phyloP scores from a whole-genome alignment of 2,888 invertebrate species.

The Polydrusus cervinus region DNA sequence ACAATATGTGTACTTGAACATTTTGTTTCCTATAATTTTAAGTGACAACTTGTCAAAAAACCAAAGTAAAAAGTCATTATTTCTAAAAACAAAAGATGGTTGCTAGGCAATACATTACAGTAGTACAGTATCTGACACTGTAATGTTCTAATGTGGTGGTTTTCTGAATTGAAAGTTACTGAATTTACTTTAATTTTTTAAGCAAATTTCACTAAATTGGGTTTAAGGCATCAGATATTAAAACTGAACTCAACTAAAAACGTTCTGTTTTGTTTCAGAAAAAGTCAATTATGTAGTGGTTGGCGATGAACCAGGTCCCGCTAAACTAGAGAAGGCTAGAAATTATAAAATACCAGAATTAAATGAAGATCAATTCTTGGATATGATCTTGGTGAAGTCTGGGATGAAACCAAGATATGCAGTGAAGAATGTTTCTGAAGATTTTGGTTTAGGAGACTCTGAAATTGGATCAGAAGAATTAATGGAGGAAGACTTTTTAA shows the following conservation, averaged over 20 bases:
- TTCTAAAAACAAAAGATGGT: no score
- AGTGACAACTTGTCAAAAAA: no score
- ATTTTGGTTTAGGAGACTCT: constrained; percentile 58
- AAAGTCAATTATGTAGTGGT: constrained; percentile 85
- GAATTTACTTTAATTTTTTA: no score
- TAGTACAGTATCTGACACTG: no score
- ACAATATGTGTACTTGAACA: no score
- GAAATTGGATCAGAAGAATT: constrained; percentile 29
- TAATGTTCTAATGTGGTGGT: no score
- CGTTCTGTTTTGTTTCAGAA: constrained; percentile 58
- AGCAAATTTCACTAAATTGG: no score
- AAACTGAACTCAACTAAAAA: neutral
- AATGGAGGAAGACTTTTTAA: constrained; percentile 20
- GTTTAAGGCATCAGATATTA: no score
- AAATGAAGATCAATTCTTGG: constrained; percentile 87
- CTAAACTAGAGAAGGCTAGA: constrained; percentile 86
- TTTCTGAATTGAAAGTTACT: no score
- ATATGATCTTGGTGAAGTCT: constrained; percentile 81
- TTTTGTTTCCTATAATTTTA: no score
- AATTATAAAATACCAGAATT: constrained; percentile 82
- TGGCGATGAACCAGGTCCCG: constrained; percentile 90
- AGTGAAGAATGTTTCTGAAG: constrained; percentile 53
- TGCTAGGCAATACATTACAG: no score
- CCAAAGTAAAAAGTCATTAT: no score
- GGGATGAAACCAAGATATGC: constrained; percentile 66